Evolutionary conservation across 2,113 vertebrate genomes (phyloP), one percentile per base, ranked within the genome.

Genomic region (Speoplatyrhinus poulsoni): DNA sequence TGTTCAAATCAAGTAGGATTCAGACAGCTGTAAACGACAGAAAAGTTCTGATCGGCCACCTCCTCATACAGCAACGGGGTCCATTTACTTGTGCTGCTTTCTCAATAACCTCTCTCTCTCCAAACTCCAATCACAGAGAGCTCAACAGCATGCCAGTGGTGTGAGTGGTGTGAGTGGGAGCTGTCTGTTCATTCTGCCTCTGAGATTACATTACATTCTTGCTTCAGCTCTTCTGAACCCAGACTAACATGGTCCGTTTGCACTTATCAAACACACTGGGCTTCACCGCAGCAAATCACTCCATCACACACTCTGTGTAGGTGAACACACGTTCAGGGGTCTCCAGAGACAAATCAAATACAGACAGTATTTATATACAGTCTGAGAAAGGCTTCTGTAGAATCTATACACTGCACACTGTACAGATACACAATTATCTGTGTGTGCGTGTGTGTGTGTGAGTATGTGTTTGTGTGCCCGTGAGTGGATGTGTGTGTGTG

Each of bases 1-100:
- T 72, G 58, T 76, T 72, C 75, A 58, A 60, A 53, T 66, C 50
- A 68, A 70, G 55, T 62, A 61, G 15, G 62, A 82, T 67, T 67
- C 69, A 62, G 57, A 1, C 46, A 26, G 46, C 69, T 62, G 55
- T 65, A 69, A 65, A 65, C 62, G 3, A 11, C 49, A 52, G 19
- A 8, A 41, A 26, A 26, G 26, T 26, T 8, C 36, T 52, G 9
- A 60, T 56, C 36, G 64, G 59, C 73, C 26, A 71, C 77, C 76
- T 70, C 65, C 70, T 50, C 17, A 3, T 66, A 73, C 26, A 26
- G 26, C 26, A 26, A 74, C 77, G 52, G 72, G 13, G 2, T 60
- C 70, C 26, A 60, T 67, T 70, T 72, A 52, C 33, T 16, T 60
- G 68, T 62, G 64, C 60, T 67, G 67, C 76, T 72, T 75, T 72